Conservation (phyloP, 1,140 invertebrate genomes). For the Drosophila eugracilis region DNA sequence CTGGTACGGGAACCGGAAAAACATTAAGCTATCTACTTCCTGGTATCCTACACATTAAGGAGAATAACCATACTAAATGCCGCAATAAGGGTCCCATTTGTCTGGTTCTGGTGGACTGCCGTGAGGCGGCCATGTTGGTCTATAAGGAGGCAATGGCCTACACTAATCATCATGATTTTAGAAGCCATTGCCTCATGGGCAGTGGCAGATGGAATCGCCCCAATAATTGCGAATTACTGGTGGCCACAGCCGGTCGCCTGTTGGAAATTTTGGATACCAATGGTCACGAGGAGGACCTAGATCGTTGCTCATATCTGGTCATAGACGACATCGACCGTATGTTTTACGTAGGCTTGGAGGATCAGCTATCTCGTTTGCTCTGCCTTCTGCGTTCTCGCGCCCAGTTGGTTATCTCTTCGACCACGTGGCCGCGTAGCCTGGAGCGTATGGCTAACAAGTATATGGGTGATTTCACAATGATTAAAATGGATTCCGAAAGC, state of each 20-base stretch:
- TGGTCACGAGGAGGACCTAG: constrained; percentile 90
- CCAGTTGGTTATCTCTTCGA: constrained; percentile 97
- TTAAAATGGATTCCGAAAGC: background rate
- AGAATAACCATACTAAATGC: constrained; percentile 90
- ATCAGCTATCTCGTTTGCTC: constrained; percentile 69
- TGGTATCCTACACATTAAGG: too few relatives aligned
- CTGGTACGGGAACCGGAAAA: constrained; percentile 87
- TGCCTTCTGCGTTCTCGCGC: constrained; percentile 91
- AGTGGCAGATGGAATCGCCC: background rate
- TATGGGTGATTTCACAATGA: constrained; percentile 8
- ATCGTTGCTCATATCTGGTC: constrained; percentile 95
- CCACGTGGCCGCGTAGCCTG: constrained; percentile 96
- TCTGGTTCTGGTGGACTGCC: constrained; percentile 94
- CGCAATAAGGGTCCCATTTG: constrained; percentile 90
- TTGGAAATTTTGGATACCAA: constrained; percentile 96
- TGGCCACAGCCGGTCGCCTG: constrained; percentile 97
- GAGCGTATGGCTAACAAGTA: constrained; percentile 50
- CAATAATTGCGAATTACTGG: constrained; percentile 87
- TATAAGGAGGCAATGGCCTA: constrained; percentile 86
- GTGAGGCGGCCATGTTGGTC: constrained; percentile 97
- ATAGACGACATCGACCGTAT: constrained; percentile 98
- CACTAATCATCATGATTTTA: constrained; percentile 90
- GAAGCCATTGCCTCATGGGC: constrained; percentile 85
- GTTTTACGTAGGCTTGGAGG: constrained; percentile 99
- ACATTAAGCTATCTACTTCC: constrained; percentile 91